These are phyloP conservation scores for Myoxocephalus aenaeus DNA, from an alignment of 2,797 vertebrate genomes.

Conservation along the genomic window DNA sequence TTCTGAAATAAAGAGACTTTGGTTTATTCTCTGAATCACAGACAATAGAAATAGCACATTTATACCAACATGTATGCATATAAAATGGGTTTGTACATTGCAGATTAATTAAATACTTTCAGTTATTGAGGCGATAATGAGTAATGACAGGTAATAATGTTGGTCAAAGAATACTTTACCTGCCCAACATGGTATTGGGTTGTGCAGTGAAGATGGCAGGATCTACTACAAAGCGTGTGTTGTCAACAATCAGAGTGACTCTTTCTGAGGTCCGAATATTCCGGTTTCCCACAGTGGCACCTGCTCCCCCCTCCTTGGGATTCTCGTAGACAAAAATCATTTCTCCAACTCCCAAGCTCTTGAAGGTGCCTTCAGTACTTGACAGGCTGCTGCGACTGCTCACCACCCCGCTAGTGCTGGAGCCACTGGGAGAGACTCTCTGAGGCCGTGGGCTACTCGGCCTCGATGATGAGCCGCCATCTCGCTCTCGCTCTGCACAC, in stretches of 20 bases:
- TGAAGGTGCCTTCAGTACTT: constrained; percentile 93
- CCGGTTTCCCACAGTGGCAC: constrained; percentile 77
- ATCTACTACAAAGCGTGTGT: constrained; percentile 98
- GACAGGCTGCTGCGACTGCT: constrained; percentile 96
- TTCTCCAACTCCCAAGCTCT: constrained; percentile 87
- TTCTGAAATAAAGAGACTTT: constrained; percentile 81
- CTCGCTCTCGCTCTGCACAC: constrained; percentile 90
- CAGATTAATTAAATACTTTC: not conserved
- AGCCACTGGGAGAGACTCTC: constrained; percentile 92
- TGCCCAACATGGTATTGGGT: constrained; percentile 99
- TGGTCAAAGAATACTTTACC: constrained; percentile 77
- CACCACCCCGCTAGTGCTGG: constrained; percentile 90
- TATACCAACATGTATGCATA: not conserved
- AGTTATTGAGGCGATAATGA: not conserved
- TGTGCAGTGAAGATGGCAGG: constrained; percentile 98
- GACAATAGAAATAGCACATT: not conserved
- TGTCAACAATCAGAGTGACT: constrained; percentile 97
- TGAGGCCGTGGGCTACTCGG: constrained; percentile 96
- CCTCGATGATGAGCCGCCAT: constrained; percentile 90
- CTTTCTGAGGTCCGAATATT: constrained; percentile 91
- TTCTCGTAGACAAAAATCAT: constrained; percentile 98
- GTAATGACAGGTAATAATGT: not conserved
- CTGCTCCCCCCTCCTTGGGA: constrained; percentile 87
- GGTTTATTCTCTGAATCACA: constrained; percentile 16
- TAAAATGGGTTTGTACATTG: not conserved